These are phyloP conservation scores for Asarcornis scutulata DNA, from an alignment of 2,113 vertebrate species.

Conservation along the genomic window DNA sequence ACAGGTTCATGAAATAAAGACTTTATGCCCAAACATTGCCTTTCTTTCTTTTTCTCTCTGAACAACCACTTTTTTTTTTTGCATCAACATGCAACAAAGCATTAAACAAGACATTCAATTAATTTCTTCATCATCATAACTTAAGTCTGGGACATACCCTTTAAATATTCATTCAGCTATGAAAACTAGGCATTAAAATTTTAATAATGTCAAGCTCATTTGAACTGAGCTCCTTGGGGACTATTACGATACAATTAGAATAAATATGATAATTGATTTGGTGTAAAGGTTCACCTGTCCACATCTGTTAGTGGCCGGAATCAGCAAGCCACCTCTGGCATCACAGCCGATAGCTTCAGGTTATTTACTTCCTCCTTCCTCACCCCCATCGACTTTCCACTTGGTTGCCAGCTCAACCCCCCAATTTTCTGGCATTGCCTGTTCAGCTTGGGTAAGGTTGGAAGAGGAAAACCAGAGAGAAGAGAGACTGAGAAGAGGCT, in stretches of 20 bases:
- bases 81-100: conserved; percentile 79
- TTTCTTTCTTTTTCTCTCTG: not conserved
- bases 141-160: conserved; percentile 84
- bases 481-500: not conserved
- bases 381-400: not conserved
- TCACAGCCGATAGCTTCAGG: not conserved
- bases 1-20: not conserved
- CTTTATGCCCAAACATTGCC: conserved; percentile 26
- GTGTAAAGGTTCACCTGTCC: conserved; percentile 80
- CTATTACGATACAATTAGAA: conserved; percentile 86
- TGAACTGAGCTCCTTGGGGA: conserved; percentile 85
- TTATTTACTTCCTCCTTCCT: conserved; percentile 20
- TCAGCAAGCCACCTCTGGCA: conserved; percentile 32
- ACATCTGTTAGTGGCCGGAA: conserved; percentile 39
- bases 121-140: conserved; percentile 89
- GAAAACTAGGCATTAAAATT: conserved; percentile 90
- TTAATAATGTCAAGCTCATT: conserved; percentile 91
- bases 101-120: conserved; percentile 88
- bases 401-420: not conserved
- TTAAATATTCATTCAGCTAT: conserved; percentile 92
- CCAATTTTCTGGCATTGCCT: accelerated
- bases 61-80: not conserved
- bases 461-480: not conserved
- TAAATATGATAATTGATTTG: conserved; percentile 86
- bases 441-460: not conserved